Conservation (phyloP, 2,797 vertebrate species). For the Malacoraja senta region DNA sequence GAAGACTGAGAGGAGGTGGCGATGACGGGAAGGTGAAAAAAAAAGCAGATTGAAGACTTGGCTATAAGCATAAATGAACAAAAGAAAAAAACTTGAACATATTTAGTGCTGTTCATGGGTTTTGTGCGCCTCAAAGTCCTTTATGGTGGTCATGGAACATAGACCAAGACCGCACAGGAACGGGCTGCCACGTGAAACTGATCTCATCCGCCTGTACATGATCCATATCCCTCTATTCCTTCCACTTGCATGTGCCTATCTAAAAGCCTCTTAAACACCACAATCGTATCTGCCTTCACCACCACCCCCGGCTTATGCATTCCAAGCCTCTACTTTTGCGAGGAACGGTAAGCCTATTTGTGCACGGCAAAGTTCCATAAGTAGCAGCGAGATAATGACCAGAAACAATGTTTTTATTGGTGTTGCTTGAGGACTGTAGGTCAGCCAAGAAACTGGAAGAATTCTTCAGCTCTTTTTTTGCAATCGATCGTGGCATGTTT, state of each 20-base stretch:
- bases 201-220: no score
- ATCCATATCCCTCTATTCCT: no score
- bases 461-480: background rate
- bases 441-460: background rate
- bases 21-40: background rate
- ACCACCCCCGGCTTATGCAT: no score
- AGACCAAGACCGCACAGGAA: no score
- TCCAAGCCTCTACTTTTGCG: no score
- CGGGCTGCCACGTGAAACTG: no score
- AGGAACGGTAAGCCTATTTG: background rate
- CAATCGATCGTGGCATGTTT: background rate
- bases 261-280: no score
- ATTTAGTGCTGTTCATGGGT: background rate
- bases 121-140: background rate
- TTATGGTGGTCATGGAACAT: background rate
- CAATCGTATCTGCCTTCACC: no score
- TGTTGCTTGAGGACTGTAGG: background rate
- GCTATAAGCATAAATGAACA: background rate
- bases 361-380: background rate
- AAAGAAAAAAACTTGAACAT: background rate
- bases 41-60: background rate
- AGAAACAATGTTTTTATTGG: background rate
- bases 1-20: slow-evolving; percentile 34
- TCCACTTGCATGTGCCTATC: no score
- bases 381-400: background rate